Percentiles rank a stretch among this genome's conserved stretches.
Conservation (phyloP, 2,113 vertebrate species). For the Notothenia rossii region DNA sequence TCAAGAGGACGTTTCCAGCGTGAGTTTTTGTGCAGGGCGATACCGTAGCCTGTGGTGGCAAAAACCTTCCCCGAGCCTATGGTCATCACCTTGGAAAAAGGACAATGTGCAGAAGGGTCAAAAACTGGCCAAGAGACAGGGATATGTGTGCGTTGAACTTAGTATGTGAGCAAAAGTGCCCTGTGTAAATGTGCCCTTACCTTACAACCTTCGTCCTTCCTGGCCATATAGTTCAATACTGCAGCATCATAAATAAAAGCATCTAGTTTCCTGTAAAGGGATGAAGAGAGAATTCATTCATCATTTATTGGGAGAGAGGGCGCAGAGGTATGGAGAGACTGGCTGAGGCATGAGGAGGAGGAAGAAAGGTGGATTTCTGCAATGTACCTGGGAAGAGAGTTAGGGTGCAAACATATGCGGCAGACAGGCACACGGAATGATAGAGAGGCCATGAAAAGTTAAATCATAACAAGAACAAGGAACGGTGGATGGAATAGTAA, state of each 20-base stretch:
- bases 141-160: not conserved
- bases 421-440: slow-evolving; percentile 39
- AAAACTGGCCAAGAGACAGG: slow-evolving; percentile 1
- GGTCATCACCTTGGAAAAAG: slow-evolving; percentile 87
- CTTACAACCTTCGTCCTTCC: slow-evolving; percentile 96
- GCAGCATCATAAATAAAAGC: slow-evolving; percentile 96
- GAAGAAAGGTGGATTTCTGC: slow-evolving; percentile 43
- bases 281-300: slow-evolving; percentile 68
- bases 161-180: slow-evolving; percentile 10
- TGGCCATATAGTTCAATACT: slow-evolving; percentile 96
- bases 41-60: slow-evolving; percentile 94
- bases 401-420: slow-evolving; percentile 41
- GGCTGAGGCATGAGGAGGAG: slow-evolving; percentile 47
- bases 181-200: slow-evolving; percentile 80
- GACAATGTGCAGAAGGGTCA: slow-evolving; percentile 37
- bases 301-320: slow-evolving; percentile 64
- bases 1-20: slow-evolving; percentile 94
- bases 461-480: slow-evolving; percentile 67
- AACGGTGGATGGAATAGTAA: slow-evolving; percentile 60
- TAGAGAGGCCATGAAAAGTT: slow-evolving; percentile 65
- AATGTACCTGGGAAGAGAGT: slow-evolving; percentile 49
- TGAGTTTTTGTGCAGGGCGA: slow-evolving; percentile 94
- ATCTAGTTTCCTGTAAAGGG: slow-evolving; percentile 89
- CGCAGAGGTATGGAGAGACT: slow-evolving; percentile 38
- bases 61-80: slow-evolving; percentile 96